These are phyloP conservation scores for Myiothlypis chrysogaster DNA, from an alignment of 2,797 vertebrate species.

Conservation along the genomic window DNA sequence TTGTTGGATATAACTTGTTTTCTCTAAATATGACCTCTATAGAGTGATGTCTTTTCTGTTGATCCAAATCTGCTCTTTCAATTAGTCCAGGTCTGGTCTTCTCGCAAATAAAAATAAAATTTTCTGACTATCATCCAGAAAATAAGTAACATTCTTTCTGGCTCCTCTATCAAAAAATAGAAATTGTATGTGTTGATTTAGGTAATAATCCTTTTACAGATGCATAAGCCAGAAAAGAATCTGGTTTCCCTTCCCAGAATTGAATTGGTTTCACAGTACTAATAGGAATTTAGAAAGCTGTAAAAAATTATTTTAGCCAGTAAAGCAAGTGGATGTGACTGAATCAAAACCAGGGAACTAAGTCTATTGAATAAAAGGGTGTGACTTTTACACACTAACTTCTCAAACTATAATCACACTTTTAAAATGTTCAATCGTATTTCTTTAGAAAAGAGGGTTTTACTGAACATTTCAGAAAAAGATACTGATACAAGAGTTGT, in stretches of 20 bases:
- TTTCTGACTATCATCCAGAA: background rate
- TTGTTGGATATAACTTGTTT: background rate
- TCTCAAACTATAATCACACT: slow-evolving; percentile 38
- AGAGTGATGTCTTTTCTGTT: background rate
- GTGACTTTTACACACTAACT: slow-evolving; percentile 50
- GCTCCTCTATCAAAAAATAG: background rate
- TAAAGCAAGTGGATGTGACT: slow-evolving; percentile 10
- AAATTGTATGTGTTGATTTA: slow-evolving; percentile 5
- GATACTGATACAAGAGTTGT: background rate
- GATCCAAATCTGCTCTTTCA: background rate
- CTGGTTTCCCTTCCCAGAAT: slow-evolving; percentile 28
- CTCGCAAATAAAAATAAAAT: background rate
- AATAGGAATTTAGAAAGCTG: slow-evolving; percentile 54
- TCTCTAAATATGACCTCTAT: background rate
- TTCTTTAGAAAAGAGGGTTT: slow-evolving; percentile 7
- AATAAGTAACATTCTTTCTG: background rate
- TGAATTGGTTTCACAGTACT: slow-evolving; percentile 47
- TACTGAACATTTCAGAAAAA: background rate
- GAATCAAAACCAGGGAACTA: slow-evolving; percentile 21
- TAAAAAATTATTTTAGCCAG: slow-evolving; percentile 56
- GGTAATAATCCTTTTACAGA: slow-evolving; percentile 34
- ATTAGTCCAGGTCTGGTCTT: background rate
- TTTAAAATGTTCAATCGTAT: slow-evolving; percentile 33
- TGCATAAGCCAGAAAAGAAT: slow-evolving; percentile 28
- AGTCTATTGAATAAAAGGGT: slow-evolving; percentile 40